phyloP scores from a whole-genome alignment of 2,113 vertebrate species.

The Accipiter cooperii region DNA sequence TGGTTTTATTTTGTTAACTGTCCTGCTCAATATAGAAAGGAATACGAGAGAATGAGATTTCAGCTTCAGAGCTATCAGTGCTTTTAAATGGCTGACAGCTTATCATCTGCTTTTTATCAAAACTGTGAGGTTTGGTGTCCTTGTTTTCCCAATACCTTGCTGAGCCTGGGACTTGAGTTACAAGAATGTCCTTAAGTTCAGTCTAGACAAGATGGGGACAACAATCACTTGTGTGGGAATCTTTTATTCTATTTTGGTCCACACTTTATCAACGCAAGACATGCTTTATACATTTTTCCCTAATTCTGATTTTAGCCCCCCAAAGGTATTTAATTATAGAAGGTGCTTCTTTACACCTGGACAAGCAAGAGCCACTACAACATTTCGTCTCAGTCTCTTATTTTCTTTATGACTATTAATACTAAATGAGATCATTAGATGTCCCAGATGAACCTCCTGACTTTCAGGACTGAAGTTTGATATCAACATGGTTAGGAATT shows the following conservation, averaged over 20 bases:
- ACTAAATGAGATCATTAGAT: not conserved
- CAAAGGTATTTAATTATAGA: not conserved
- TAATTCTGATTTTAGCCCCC: not conserved
- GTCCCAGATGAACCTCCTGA: not conserved
- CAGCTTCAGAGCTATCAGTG: not conserved
- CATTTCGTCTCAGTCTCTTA: not conserved
- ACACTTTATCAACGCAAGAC: not conserved
- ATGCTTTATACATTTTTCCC: not conserved
- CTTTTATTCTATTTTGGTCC: not conserved
- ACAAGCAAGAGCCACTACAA: not conserved
- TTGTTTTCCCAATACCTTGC: not conserved
- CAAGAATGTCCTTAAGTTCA: not conserved
- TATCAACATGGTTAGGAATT: constrained; percentile 45
- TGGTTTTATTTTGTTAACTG: not conserved
- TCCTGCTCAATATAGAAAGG: not conserved
- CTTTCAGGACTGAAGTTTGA: not conserved
- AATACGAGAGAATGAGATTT: not conserved
- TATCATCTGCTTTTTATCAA: not conserved
- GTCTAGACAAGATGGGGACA: not conserved
- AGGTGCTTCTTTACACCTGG: not conserved
- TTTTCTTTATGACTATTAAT: not conserved
- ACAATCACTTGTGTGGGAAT: not conserved
- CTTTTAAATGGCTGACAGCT: not conserved
- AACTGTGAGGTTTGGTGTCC: not conserved
- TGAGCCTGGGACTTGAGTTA: not conserved